These are phyloP conservation scores for Boloria euphrosyne DNA, from an alignment of 2,888 invertebrate species.

Conservation along the genomic window DNA sequence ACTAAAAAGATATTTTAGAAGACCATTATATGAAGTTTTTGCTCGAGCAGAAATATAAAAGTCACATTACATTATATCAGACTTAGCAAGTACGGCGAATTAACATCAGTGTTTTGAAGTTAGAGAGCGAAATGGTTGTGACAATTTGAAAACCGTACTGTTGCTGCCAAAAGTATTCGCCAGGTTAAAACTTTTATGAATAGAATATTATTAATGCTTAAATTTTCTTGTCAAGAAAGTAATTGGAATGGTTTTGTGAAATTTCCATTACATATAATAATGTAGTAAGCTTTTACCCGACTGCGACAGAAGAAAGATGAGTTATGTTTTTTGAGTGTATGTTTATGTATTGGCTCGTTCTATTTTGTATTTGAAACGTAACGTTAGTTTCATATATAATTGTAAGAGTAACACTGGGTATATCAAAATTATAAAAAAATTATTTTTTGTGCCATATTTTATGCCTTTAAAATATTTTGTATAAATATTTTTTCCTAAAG, in stretches of 20 bases:
- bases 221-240: background rate
- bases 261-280: background rate
- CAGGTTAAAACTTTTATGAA: slow-evolving; percentile 7
- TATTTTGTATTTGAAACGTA: no score
- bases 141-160: slow-evolving; percentile 11
- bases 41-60: slow-evolving; percentile 6
- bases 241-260: background rate
- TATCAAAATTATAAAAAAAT: no score
- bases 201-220: background rate
- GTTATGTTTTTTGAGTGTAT: no score
- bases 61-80: slow-evolving; percentile 11
- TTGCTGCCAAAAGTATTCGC: slow-evolving; percentile 21
- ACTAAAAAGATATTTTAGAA: slow-evolving; percentile 5
- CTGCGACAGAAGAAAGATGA: no score
- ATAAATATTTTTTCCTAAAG: no score
- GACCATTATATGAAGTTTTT: slow-evolving; percentile 16
- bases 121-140: slow-evolving; percentile 23
- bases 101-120: slow-evolving; percentile 27
- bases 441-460: no score
- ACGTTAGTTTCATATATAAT: no score
- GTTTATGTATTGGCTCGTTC: no score
- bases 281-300: background rate
- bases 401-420: no score
- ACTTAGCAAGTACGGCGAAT: slow-evolving; percentile 21
- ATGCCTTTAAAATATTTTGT: no score